Base-by-base conservation (phyloP, 2,113 vertebrate genomes). In the Reinhardtius hippoglossoides region DNA sequence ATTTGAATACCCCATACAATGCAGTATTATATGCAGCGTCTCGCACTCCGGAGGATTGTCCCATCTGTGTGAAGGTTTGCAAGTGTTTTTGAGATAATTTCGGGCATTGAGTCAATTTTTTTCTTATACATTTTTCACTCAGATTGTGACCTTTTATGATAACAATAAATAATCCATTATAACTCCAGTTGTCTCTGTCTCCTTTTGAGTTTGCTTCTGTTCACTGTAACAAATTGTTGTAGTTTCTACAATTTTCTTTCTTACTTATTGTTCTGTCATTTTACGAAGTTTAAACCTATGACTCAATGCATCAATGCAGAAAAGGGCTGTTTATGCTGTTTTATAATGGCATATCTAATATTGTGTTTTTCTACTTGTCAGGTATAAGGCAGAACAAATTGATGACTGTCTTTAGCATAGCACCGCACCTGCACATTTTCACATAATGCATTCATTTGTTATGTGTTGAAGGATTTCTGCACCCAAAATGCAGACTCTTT, bases 1-100 rank as follows among this genome's bases (percentile, higher is more conserved):
- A 40, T 61, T 74, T 80, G n/a, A 80, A 74, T 54, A 80, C 62
- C 44, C 18, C 35, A 26, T 44, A 57, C 6, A 60, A 31, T 46
- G 35, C 42, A 61, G 31, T 57, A 40, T 44, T 63, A 40, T 74
- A 24, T 44, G 66, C 16, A 70, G 15, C 24, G 40, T 69, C 37
- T 42, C 46, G 48, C 23, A 23, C 27, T 21, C 6, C 3, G 26
- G 18, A 63, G 24, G 18, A 50, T 6, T 31, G 6, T 56, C 16
- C n/a, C 50, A 35, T 56, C 15, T 9, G 50, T 24, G 24, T 24
- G 24, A 24, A 1, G 24, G 13, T 21, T 20, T 60, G 3, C 46
- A 21, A 35, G 14, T 37, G 1, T 24, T 2, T 55, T 3, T 57
- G 13, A 31, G 31, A 27, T 52, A 5, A 69, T 65, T 60, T 37